Base-by-base conservation (phyloP, 2,888 invertebrate species). In the Sericinus montela region DNA sequence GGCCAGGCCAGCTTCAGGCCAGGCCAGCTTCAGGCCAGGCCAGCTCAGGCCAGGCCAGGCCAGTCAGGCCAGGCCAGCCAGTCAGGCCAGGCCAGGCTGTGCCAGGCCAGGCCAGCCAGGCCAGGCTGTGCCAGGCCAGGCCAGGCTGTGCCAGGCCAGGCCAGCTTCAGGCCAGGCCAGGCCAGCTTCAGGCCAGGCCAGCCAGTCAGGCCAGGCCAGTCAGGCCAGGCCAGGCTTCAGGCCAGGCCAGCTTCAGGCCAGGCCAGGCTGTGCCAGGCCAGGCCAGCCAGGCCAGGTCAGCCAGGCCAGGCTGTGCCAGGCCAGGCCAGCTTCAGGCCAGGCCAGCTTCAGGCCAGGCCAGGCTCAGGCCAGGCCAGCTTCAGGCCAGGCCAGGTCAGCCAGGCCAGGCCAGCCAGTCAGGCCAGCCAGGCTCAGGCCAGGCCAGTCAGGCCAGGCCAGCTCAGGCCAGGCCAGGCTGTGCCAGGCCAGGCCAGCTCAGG, bases 31-130 rank as follows among this genome's bases (percentile, higher is more conserved):
- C 29, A 42, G 53, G 53, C 49, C 48, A 45, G 51, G 48, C 48
- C 51, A 54, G 52, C 54, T 53, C 51, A 53, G 55, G 57, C 52
- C 54, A 49, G 52, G 55, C 50, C 49, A 57, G 55, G 55, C 52
- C 55, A 55, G 53, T 54, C 51, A 51, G 53, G 57, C 47, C 52
- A 49, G 52, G 53, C 49, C 48, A 54, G 57, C 55, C 55, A 52
- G 60, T 55, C 59, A 56, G 54, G 58, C 58, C 58, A 54, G 56
- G 58, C 57, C 54, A 55, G 56, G 55, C 54, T 54, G n/a, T n/a
- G n/a, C 54, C 47, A 48, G 55, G 57, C 55, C 55, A 52, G 60
- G 56, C 59, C 57, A 55, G 59, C 57, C 56, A 51, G 58, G 58
- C 58, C 58, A 54, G 56, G 58, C 57, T 54, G 54, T 55, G 55